Base-by-base conservation (phyloP, 2,797 vertebrate genomes). In the Liparis tanakae region DNA sequence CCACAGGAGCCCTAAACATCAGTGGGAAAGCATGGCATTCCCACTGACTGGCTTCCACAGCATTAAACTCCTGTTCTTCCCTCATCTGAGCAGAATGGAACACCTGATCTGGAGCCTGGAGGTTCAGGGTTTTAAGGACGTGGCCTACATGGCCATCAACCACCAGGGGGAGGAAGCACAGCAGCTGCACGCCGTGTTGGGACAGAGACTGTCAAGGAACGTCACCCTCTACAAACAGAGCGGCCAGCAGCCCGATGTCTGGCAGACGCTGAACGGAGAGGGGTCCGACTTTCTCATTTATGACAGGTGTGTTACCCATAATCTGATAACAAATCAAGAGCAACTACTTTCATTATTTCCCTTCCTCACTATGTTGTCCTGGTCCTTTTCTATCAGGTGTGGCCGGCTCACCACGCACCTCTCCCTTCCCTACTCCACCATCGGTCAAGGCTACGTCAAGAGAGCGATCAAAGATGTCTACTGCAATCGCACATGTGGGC, bases 281-380 rank as follows among this genome's bases (percentile, higher is more conserved):
- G 98, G 97, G 85, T 96, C 97, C 64, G 97, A 98, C 91, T 96
- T 99, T 81, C 80, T 99, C 67, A 92, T 99, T 84, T 99, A 98
- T 67, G 97, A 99, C 93, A 96, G 97, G 98, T 98, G 30, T 70
- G 94, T 72, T 15, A 36, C 4, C 10, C 41, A 9, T 12, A 18
- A 10, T 9, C 7, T 5, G 18, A 33, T 46, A 9, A 20, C 25
- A 51, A 51, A 51, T 20, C 10, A 22, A 12, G 10, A 20, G 50
- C 4, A 12, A 22, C 10, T 53, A 20, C 20, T 25, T 61, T 61
- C 20, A 10, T 61, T 61, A 20, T 50, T 79, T 43, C 7, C 30
- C 5, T 44, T 10, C 14, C 5, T 81, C 37, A 73, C 48, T 7
- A 1, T 57, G 41, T 12, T 61, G 72, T 61, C 70, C 7, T 22